Percentiles rank a stretch among this genome's conserved stretches.
phyloP scores from a whole-genome alignment of 92 coral and sea anemone species.

The Chrysogorgia sp. region DNA sequence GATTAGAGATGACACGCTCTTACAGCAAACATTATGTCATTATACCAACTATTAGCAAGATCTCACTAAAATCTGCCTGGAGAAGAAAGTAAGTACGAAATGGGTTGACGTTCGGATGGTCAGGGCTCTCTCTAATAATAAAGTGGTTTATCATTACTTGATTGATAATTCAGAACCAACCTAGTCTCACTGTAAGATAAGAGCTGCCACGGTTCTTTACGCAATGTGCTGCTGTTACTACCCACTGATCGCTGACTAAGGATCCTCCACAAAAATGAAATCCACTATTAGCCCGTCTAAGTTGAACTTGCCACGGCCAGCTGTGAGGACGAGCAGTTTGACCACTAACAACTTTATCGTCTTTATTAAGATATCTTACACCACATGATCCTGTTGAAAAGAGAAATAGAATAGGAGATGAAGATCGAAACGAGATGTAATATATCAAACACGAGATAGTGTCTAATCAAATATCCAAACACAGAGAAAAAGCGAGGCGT shows the following conservation, averaged over 20 bases:
- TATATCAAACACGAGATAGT: too few relatives aligned
- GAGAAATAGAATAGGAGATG: neutral
- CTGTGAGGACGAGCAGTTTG: slow-evolving; percentile 36
- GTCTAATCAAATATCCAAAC: too few relatives aligned
- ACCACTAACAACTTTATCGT: slow-evolving; percentile 24
- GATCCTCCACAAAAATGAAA: slow-evolving; percentile 38
- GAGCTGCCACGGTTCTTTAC: neutral
- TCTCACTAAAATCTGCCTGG: too few relatives aligned
- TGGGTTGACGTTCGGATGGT: too few relatives aligned
- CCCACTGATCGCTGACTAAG: slow-evolving; percentile 34
- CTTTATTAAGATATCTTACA: neutral
- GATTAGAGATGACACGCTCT: too few relatives aligned
- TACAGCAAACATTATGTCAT: too few relatives aligned
- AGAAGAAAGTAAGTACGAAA: too few relatives aligned
- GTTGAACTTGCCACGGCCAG: slow-evolving; percentile 41
- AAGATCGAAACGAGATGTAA: too few relatives aligned
- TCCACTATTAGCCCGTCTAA: neutral
- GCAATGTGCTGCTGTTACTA: slow-evolving; percentile 36
- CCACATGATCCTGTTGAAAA: slow-evolving; percentile 5
- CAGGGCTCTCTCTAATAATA: too few relatives aligned
- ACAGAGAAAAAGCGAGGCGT: too few relatives aligned
- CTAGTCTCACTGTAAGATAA: slow-evolving; percentile 15
- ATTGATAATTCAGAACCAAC: neutral
- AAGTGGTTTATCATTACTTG: too few relatives aligned
- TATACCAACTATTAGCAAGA: too few relatives aligned